Percentiles rank a stretch among this genome's conserved stretches.
phyloP scores from a whole-genome alignment of 2,113 vertebrate genomes.

The Antigone vipio region DNA sequence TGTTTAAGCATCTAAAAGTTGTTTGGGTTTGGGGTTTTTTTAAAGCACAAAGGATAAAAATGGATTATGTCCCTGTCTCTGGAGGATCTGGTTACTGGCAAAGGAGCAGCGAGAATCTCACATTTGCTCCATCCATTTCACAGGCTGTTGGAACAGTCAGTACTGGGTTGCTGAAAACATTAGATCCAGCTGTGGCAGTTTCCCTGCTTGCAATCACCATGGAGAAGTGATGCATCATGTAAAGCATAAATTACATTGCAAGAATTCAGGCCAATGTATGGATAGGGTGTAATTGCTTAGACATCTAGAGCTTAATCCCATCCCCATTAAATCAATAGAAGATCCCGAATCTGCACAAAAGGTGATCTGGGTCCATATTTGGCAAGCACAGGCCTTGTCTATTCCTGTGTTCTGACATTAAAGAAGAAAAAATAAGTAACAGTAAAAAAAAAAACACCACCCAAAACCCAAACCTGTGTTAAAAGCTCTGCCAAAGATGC shows the following conservation, averaged over 20 bases:
- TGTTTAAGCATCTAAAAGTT: background rate
- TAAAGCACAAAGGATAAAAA: background rate
- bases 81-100: background rate
- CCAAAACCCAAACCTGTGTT: background rate
- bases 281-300: background rate
- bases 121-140: background rate
- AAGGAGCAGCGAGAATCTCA: background rate
- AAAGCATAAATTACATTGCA: background rate
- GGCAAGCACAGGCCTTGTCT: background rate
- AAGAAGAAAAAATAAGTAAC: background rate
- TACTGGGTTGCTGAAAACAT: background rate
- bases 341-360: background rate
- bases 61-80: background rate
- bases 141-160: background rate
- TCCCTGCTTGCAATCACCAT: background rate
- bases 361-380: background rate
- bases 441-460: background rate
- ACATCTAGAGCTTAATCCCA: background rate
- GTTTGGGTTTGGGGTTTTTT: background rate
- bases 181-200: background rate
- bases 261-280: background rate
- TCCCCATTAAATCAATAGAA: background rate
- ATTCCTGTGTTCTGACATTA: background rate
- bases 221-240: background rate
- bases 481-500: background rate